Conservation (phyloP, 2,113 vertebrate genomes). For the Seriola rivoliana region DNA sequence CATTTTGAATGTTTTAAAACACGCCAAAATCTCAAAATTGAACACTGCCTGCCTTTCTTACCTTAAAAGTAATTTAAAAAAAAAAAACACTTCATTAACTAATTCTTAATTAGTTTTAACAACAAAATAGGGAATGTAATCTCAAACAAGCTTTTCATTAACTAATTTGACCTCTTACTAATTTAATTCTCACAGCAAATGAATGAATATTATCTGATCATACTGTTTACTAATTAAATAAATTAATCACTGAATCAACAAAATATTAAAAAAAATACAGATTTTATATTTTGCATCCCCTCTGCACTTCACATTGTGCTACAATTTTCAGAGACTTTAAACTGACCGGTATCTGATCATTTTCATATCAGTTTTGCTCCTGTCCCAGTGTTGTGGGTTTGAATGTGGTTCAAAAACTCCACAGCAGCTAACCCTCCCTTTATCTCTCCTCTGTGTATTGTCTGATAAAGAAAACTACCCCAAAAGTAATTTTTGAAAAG, state of each 20-base stretch:
- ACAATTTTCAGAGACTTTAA: not conserved
- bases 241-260: constrained; percentile 1
- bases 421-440: not conserved
- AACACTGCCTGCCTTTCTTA: too few species aligned
- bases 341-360: not conserved
- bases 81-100: constrained; percentile 11
- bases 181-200: constrained; percentile 40
- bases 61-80: too few species aligned
- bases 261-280: not conserved
- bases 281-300: not conserved
- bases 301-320: too few species aligned
- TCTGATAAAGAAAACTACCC: constrained; percentile 36
- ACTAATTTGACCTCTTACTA: constrained; percentile 30
- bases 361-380: not conserved
- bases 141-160: constrained; percentile 39
- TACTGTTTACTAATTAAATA: constrained; percentile 33
- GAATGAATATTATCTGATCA: constrained; percentile 5
- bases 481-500: constrained; percentile 27
- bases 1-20: too few species aligned
- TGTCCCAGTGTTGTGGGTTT: not conserved
- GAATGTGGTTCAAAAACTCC: not conserved
- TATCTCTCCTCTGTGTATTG: constrained; percentile 26
- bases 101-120: constrained; percentile 60
- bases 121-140: constrained; percentile 56
- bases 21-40: too few species aligned